Conservation (phyloP, 1,140 invertebrate genomes). For the Anoplolepis gracilipes region DNA sequence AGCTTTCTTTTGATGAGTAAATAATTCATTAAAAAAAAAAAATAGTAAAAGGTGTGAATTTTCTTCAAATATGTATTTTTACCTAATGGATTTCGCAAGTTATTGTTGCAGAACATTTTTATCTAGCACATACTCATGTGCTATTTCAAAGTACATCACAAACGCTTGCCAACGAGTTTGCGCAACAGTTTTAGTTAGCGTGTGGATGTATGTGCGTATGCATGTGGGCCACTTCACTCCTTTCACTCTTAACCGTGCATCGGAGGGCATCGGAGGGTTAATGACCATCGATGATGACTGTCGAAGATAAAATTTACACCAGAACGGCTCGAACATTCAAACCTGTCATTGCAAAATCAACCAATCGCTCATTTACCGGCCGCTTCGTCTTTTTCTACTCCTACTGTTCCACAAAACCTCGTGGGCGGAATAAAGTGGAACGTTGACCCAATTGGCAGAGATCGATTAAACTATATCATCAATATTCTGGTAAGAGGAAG, state of each 20-base stretch:
- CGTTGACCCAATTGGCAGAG: constrained; percentile 9
- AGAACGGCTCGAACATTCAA: no score
- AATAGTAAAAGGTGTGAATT: constrained; percentile 13
- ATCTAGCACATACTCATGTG: constrained; percentile 33
- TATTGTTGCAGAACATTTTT: constrained; percentile 51
- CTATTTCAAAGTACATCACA: constrained; percentile 30
- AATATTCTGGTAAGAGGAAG: not conserved
- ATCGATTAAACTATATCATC: not conserved
- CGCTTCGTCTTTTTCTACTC: not conserved
- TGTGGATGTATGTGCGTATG: not conserved
- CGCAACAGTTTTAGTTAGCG: constrained; percentile 45
- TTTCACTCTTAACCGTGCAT: constrained; percentile 50
- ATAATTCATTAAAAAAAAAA: no score
- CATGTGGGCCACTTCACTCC: constrained; percentile 38
- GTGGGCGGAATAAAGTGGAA: constrained; percentile 32
- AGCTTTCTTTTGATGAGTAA: not conserved
- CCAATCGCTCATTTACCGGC: not conserved
- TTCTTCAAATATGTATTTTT: not conserved
- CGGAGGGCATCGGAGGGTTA: constrained; percentile 35
- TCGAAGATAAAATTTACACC: not conserved
- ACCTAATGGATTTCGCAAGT: constrained; percentile 27
- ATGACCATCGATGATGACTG: constrained; percentile 24
- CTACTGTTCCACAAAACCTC: not conserved
- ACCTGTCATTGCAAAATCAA: not conserved
- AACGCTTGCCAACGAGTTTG: constrained; percentile 28